Evolutionary conservation across 1,140 invertebrate genomes (phyloP), one percentile per base, ranked within the genome.

Genomic region (Orussus abietinus): DNA sequence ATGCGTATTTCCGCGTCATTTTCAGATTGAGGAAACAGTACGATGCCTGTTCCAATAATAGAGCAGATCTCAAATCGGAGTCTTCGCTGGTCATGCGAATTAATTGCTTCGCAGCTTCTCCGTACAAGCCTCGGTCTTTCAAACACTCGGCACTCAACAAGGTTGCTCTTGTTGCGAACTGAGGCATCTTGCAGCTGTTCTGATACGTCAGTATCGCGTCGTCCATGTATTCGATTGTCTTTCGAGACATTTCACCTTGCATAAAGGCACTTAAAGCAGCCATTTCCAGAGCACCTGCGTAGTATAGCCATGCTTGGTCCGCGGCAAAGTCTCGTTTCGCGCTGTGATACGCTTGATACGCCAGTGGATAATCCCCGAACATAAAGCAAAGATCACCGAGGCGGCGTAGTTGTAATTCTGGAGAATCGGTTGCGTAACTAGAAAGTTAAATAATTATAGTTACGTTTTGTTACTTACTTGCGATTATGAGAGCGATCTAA

Each of bases 241-340:
- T 90, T 18, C 80, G 70, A 37, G 79, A 81, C 1, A 82, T 75
- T 50, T 88, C 86, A 29, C 85, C 86, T 46, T 85, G 82, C 86
- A 96, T 90, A 59, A 94, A 96, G 1, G 91, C 87, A 44, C 92
- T 86, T 1, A 96, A 66, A 2, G 90, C 89, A 4, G 92, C 92
- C 92, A 97, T 96, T 77, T 97, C 94, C 28, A 95, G 70, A 12
- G 94, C 92, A 9, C 93, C 93, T 6, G 95, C 94, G 72, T 91
- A 96, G 67, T 96, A 92, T 9, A 97, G 73, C 95, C 94, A 98
- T 1, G 96, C 96, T 57, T 93, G 88, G 69, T 99, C 96, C 11
- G 85, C 86, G 55, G 88, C 88, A 69, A 98, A 98, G 62, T 99
- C 96, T 45, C 93, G 82, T 71, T 98, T 98, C 7, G 92, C 89